phyloP scores from a whole-genome alignment of 2,113 vertebrate species.

The Picathartes gymnocephalus region DNA sequence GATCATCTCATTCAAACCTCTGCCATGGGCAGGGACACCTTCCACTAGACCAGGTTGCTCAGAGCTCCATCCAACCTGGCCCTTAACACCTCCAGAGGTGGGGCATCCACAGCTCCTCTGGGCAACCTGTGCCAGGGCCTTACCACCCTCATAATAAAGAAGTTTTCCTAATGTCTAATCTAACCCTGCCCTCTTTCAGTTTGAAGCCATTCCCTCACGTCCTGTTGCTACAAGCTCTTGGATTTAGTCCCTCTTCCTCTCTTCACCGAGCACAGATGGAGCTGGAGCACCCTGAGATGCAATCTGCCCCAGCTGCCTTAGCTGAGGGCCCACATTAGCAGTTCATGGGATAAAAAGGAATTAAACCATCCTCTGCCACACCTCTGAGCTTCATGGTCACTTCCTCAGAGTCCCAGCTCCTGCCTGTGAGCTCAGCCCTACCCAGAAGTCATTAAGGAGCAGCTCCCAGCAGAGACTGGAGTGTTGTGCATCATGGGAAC shows the following conservation, averaged over 20 bases:
- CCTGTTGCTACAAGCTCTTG: background rate
- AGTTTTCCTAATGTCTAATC: background rate
- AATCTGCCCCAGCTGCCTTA: background rate
- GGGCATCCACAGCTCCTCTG: background rate
- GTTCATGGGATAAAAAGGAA: background rate
- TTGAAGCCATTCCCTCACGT: background rate
- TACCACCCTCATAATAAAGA: background rate
- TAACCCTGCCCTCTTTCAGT: background rate
- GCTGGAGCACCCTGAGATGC: background rate
- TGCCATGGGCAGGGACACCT: background rate
- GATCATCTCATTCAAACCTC: background rate
- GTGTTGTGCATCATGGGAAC: rapidly evolving
- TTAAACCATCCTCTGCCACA: background rate
- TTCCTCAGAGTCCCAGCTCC: background rate
- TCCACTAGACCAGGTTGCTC: background rate
- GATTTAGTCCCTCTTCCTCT: background rate
- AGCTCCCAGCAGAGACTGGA: background rate
- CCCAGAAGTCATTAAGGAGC: background rate
- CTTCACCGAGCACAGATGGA: background rate
- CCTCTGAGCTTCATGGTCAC: background rate
- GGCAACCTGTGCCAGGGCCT: background rate
- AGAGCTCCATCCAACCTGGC: background rate
- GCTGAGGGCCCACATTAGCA: background rate
- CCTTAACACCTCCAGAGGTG: background rate
- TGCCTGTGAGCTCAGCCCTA: background rate